Base-by-base conservation (phyloP, 2,797 vertebrate genomes). In the Eulemur coronatus region DNA sequence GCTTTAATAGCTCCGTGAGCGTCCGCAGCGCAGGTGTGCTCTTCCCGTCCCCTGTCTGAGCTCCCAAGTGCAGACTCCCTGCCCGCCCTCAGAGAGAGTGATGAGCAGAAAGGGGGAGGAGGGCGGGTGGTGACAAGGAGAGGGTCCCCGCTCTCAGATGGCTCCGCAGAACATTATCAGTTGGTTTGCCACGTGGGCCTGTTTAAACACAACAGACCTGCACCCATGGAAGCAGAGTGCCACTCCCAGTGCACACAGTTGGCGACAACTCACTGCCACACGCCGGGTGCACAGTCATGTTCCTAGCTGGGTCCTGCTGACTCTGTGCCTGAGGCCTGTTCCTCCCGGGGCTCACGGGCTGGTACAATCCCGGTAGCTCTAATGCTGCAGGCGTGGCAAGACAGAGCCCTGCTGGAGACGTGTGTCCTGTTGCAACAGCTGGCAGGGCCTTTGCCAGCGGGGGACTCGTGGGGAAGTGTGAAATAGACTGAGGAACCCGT, bases 191-290 rank as follows among this genome's bases (percentile, higher is more conserved):
- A 43, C 0, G 1, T 46, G 15, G 11, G 10, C 67, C 65, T 41
- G 0, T 12, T 61, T 43, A 80, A 30, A 43, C 30, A 0, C 2
- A 7, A 35, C 65, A 26, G 35, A 1, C 8, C 55, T 24, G 8
- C 8, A 4, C 5, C 65, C 5, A 5, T 50, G 9, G 20, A 48
- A 20, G n/a, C 33, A n/a, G 48, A 48, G 30, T 7, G 24, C 18
- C 4, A 11, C 50, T 48, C 17, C 69, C 59, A 18, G 43, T 35
- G 38, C 30, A 15, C 15, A 7, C 24, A 43, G 33, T 35, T 46
- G 59, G 33, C 0, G 0, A 5, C 18, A 5, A 33, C 38, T n/a
- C 57, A 18, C 41, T 11, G 38, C 28, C 17, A 55, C 76, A 30
- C 12, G 0, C 30, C 55, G 11, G 55, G 2, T 2, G 1, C 46